Percentiles rank a stretch among this genome's conserved stretches.
Conservation (phyloP, 2,888 invertebrate genomes). For the Tachina lurida region DNA sequence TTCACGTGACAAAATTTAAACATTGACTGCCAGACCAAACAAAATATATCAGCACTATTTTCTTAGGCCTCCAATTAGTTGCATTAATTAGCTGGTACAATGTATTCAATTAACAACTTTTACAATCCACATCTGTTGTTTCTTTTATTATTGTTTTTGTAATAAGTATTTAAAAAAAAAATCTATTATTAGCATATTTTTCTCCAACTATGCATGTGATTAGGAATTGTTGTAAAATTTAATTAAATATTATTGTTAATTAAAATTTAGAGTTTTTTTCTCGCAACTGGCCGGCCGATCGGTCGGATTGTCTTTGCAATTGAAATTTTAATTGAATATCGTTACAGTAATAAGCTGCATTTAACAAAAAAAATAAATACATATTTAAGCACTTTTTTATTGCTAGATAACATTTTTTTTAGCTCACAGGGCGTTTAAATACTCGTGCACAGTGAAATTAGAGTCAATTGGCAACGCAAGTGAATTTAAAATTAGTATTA, state of each 20-base stretch:
- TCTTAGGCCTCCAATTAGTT: not conserved
- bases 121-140: not conserved
- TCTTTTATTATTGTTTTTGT: not conserved
- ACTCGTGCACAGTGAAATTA: too few relatives aligned
- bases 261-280: not conserved
- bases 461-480: too few relatives aligned
- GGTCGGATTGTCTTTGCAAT: constrained; percentile 9
- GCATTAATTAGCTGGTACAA: constrained; percentile 16
- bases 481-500: too few relatives aligned
- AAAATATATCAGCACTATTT: not conserved
- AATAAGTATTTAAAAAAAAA: not conserved
- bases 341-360: not conserved
- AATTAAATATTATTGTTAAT: not conserved
- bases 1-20: not conserved
- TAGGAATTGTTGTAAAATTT: not conserved
- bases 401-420: too few relatives aligned
- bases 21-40: not conserved
- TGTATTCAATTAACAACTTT: constrained; percentile 1
- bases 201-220: not conserved
- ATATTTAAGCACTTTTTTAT: too few relatives aligned
- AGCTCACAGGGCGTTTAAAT: too few relatives aligned
- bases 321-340: not conserved
- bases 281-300: not conserved
- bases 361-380: not conserved
- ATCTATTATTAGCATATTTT: not conserved